Evolutionary conservation across 2,888 invertebrate species (phyloP), one percentile per base, ranked within the genome.

Genomic region (Callinectes sapidus): DNA sequence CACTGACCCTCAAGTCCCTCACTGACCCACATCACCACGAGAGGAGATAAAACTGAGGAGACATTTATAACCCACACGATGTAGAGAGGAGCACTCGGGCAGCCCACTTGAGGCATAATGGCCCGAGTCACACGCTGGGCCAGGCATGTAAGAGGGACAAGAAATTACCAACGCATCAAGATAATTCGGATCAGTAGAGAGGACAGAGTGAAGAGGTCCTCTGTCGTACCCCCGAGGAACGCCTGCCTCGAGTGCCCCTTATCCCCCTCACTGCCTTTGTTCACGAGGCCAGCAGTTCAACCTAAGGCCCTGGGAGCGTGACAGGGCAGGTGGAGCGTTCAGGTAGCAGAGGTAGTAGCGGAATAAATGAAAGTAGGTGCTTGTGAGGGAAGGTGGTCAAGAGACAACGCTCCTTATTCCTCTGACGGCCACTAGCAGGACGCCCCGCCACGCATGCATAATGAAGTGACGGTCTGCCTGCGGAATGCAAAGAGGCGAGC

Each of bases 361-460:
- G 81, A 32, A 35, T 32, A 35, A 81, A 81, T 32, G 81, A 81
- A 81, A 81, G 81, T 81, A 71, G 71, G 71, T 28, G 71, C 10
- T 71, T 28, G 71, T 23, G 28, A 71, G 71, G 71, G 28, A 71
- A 71, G 71, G 81, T 81, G 81, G n/a, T 23, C 14, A 32, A 35
- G 35, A 81, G 81, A 35, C 81, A 81, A 32, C 81, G 35, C 81
- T 35, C 35, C 35, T 71, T 81, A 35, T 35, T 81, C 32, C 13
- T 35, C n/a, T 81, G 81, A 81, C 81, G 35, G 81, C 16, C 28
- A 23, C 23, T 8, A 16, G 35, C 81, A 81, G 81, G 81, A 81
- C 81, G 81, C 81, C 81, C 13, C 35, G 81, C 81, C 81, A 81
- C 81, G 81, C 32, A 81, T 81, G 81, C 81, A 81, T 35, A 81